Percentiles rank a stretch among this genome's conserved stretches.
Conservation (phyloP, 2,888 invertebrate species). For the Adelphocoris suturalis region DNA sequence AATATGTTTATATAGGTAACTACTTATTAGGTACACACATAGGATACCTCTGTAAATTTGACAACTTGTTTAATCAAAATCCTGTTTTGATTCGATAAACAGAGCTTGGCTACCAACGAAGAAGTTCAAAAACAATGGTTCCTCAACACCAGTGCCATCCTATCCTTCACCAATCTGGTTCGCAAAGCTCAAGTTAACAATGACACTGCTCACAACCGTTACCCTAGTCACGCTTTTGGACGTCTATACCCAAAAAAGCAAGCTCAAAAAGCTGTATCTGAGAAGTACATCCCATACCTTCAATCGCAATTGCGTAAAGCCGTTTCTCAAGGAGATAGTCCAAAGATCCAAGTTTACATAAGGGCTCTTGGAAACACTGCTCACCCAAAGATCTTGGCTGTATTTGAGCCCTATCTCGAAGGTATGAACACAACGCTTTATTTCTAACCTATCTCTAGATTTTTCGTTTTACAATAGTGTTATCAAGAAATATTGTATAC, state of each 20-base stretch:
- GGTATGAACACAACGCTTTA: slow-evolving; percentile 77
- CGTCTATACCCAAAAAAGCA: slow-evolving; percentile 80
- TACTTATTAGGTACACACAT: background rate
- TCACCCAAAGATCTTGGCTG: slow-evolving; percentile 82
- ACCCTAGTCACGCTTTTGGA: slow-evolving; percentile 85
- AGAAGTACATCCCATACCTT: slow-evolving; percentile 82
- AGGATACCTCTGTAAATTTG: too few relatives aligned
- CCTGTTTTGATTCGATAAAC: background rate
- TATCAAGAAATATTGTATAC: background rate
- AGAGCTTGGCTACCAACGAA: slow-evolving; percentile 81
- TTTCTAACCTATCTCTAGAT: background rate
- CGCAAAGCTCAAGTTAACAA: slow-evolving; percentile 83
- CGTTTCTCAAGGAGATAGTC: slow-evolving; percentile 81
- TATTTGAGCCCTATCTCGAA: slow-evolving; percentile 85
- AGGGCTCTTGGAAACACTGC: slow-evolving; percentile 84
- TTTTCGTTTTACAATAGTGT: background rate
- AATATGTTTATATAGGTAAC: too few relatives aligned
- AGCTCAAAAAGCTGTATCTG: slow-evolving; percentile 80
- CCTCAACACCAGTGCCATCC: slow-evolving; percentile 82
- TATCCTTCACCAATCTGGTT: slow-evolving; percentile 83
- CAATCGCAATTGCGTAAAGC: slow-evolving; percentile 81
- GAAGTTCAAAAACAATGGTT: slow-evolving; percentile 81
- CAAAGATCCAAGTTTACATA: slow-evolving; percentile 82
- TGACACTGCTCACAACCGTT: slow-evolving; percentile 82
- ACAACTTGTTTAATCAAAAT: slow-evolving; percentile 67